These are phyloP conservation scores for Cosmia pyralina DNA, from an alignment of 2,888 invertebrate genomes.

Conservation along the genomic window DNA sequence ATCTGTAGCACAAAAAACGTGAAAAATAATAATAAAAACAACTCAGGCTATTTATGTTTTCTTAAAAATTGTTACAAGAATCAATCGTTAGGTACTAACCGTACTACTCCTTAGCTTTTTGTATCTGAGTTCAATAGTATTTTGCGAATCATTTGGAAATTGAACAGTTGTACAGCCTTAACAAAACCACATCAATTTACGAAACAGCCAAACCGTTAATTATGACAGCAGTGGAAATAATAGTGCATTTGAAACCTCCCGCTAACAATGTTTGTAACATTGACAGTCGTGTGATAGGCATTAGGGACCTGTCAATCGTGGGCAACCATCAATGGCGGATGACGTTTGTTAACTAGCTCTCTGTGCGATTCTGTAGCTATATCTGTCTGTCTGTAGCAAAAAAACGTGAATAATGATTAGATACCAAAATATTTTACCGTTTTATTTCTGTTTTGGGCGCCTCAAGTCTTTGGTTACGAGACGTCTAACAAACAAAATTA, in stretches of 20 bases:
- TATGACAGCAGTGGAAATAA: constrained; percentile 8
- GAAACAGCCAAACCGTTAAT: not conserved
- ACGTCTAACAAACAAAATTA: not conserved
- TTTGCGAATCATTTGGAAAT: too few species aligned
- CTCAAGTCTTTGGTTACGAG: too few species aligned
- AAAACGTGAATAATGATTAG: not conserved
- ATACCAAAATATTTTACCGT: not conserved
- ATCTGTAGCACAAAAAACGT: not conserved
- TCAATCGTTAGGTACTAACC: too few species aligned
- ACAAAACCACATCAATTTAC: not conserved
- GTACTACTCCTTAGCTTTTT: too few species aligned
- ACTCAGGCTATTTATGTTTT: too few species aligned
- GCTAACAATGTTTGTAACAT: constrained; percentile 16
- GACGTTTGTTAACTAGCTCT: constrained; percentile 13
- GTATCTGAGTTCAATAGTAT: too few species aligned
- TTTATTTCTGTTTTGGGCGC: not conserved
- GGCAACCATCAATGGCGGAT: not conserved
- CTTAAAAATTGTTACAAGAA: too few species aligned
- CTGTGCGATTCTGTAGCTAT: not conserved
- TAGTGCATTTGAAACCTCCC: constrained; percentile 1
- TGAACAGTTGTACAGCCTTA: too few species aligned
- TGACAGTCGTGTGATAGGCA: constrained; percentile 16
- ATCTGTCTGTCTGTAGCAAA: not conserved
- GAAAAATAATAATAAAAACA: too few species aligned
- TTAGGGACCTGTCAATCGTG: constrained; percentile 22